These are phyloP conservation scores for Drosophila takahashii DNA, from an alignment of 1,140 invertebrate species.

Conservation along the genomic window DNA sequence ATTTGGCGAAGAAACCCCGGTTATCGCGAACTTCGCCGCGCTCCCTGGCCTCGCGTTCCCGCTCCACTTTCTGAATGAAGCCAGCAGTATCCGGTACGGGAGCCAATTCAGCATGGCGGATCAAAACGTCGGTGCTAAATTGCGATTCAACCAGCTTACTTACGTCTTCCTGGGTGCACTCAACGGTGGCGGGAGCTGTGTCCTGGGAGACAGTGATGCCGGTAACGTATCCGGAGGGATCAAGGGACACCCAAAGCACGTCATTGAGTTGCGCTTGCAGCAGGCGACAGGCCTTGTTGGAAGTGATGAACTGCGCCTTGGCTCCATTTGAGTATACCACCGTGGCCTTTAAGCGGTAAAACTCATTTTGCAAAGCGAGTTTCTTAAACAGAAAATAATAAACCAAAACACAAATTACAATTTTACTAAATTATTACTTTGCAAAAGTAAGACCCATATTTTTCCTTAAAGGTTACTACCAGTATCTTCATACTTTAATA, in stretches of 20 bases:
- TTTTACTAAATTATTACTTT: no score
- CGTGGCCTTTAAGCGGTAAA: conserved; percentile 91
- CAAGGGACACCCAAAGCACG: conserved; percentile 89
- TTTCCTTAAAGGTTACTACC: no score
- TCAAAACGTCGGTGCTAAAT: conserved; percentile 90
- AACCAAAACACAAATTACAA: no score
- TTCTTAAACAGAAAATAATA: conserved; percentile 83
- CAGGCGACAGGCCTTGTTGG: conserved; percentile 90
- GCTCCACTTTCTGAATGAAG: conserved; percentile 96
- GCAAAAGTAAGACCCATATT: no score
- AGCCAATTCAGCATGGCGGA: conserved; percentile 90
- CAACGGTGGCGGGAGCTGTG: conserved; percentile 85
- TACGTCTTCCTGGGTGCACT: conserved; percentile 84
- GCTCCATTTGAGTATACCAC: conserved; percentile 88
- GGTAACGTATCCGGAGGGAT: conserved; percentile 89
- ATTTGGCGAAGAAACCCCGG: conserved; percentile 97
- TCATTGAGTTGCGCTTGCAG: conserved; percentile 89
- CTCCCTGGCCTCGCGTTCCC: conserved; percentile 94
- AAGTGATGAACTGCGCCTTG: conserved; percentile 90
- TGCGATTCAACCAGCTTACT: conserved; percentile 85
- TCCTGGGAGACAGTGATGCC: conserved; percentile 87
- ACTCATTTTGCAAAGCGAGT: conserved; percentile 88
- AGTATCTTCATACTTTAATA: no score
- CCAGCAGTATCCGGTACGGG: conserved; percentile 95
- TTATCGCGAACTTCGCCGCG: conserved; percentile 96